Conservation (phyloP, 2,113 vertebrate genomes). For the Cettia cetti region DNA sequence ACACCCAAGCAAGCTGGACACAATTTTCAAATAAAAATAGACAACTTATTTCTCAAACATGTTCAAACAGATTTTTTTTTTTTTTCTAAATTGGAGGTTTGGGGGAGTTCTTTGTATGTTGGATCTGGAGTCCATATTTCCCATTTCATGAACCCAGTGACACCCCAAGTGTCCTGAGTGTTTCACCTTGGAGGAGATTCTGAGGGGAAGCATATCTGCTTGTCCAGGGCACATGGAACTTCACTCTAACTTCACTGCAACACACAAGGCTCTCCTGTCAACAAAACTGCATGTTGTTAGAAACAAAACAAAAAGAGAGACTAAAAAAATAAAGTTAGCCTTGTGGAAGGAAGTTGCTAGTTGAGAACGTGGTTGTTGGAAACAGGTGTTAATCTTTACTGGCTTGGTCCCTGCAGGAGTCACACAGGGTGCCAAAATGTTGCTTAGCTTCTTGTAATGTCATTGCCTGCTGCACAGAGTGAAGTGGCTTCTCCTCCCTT, state of each 20-base stretch:
- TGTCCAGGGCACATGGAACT: background rate
- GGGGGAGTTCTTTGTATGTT: background rate
- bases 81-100: background rate
- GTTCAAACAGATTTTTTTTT: background rate
- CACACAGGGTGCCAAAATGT: background rate
- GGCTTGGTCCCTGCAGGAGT: background rate
- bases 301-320: background rate
- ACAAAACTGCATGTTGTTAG: background rate
- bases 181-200: background rate
- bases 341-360: constrained; percentile 17
- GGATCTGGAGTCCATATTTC: background rate
- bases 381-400: constrained; percentile 40
- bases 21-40: background rate
- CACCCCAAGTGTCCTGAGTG: background rate
- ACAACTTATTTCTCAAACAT: background rate
- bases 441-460: background rate
- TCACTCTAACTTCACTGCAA: background rate
- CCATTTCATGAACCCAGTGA: background rate
- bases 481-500: background rate
- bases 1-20: background rate
- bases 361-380: background rate
- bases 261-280: background rate
- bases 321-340: background rate
- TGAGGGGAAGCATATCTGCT: background rate
- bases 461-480: background rate